These are phyloP conservation scores for Bombus pascuorum DNA, from an alignment of 1,140 invertebrate genomes.

Conservation along the genomic window DNA sequence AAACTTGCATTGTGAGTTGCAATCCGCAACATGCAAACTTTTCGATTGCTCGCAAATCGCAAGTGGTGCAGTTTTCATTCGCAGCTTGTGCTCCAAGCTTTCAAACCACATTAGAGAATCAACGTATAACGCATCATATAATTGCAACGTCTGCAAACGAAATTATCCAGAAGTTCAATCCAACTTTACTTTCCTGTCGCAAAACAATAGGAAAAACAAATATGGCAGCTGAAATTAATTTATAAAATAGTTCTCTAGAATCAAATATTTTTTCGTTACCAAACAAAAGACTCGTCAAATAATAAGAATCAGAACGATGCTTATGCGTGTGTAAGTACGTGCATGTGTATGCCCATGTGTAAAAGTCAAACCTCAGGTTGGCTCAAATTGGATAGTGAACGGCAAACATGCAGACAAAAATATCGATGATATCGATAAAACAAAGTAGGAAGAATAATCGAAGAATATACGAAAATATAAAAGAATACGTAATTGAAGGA, in stretches of 20 bases:
- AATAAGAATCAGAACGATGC: not conserved
- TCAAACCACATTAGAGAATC: not conserved
- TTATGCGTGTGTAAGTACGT: slow-evolving; percentile 11
- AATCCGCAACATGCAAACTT: slow-evolving; percentile 26
- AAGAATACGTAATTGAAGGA: not conserved
- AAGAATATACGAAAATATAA: not conserved
- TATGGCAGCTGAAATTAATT: not conserved
- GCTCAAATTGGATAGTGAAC: not conserved
- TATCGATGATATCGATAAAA: not conserved
- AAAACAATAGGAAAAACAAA: not conserved
- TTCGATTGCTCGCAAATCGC: slow-evolving; percentile 1
- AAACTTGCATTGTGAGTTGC: not conserved
- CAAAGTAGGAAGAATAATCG: not conserved
- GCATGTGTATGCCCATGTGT: not conserved
- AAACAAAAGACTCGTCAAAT: not conserved
- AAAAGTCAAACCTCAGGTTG: not conserved
- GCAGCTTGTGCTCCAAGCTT: slow-evolving; percentile 27
- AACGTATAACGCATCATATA: not conserved
- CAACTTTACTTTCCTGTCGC: not conserved
- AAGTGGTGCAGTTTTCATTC: slow-evolving; percentile 27
- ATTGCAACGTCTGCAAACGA: not conserved
- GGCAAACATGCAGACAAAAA: slow-evolving; percentile 22
- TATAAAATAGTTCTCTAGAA: not conserved
- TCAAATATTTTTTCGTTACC: not conserved
- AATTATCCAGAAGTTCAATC: not conserved